Percentiles rank a stretch among this genome's conserved stretches.
Evolutionary conservation across 2,888 invertebrate genomes (phyloP).

Genomic region (Druceiella hillmani): DNA sequence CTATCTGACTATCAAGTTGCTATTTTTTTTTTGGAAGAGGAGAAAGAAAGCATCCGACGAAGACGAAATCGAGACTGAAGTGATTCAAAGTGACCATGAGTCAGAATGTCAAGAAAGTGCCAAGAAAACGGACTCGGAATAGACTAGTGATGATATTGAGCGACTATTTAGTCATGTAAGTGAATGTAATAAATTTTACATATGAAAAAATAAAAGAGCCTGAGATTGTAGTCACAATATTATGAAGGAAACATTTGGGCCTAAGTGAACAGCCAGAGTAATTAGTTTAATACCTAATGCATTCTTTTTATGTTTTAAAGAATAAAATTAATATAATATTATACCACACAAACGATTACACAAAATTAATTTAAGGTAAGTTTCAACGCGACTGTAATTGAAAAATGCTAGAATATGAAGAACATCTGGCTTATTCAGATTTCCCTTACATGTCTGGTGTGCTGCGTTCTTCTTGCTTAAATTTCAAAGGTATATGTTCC

Average conservation of each 20-base stretch:
- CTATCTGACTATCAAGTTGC: background rate
- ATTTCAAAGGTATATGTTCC: too few species aligned
- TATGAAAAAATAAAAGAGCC: background rate
- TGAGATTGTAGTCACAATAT: constrained; percentile 1
- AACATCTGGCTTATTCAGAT: too few species aligned
- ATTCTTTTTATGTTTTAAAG: too few species aligned
- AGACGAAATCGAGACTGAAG: background rate
- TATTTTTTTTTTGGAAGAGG: background rate
- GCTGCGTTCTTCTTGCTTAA: too few species aligned
- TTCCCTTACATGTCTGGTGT: too few species aligned
- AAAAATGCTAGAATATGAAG: too few species aligned
- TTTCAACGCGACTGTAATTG: too few species aligned
- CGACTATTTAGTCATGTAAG: background rate
- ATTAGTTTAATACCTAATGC: too few species aligned
- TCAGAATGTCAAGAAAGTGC: constrained; percentile 1
- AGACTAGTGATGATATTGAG: background rate
- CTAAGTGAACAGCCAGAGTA: too few species aligned
- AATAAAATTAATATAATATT: too few species aligned
- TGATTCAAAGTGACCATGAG: background rate
- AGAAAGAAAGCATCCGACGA: background rate
- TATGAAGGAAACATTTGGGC: background rate
- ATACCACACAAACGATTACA: too few species aligned
- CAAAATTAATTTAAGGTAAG: too few species aligned
- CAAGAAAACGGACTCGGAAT: background rate
- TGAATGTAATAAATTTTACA: background rate